Evolutionary conservation across 2,113 vertebrate genomes (phyloP).

Genomic region (Oceanites oceanicus): DNA sequence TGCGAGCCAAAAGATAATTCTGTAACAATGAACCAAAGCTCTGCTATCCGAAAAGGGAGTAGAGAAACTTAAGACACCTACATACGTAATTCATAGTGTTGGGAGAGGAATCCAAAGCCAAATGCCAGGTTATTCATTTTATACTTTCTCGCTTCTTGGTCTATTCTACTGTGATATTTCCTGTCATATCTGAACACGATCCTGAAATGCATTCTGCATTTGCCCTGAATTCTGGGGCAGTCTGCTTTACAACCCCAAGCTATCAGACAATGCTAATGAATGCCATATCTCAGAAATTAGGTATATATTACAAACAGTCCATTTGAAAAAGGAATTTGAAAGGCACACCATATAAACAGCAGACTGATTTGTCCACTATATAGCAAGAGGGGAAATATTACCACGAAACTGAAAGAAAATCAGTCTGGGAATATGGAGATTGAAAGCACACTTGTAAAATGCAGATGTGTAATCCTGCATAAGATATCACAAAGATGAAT

Average conservation of each 20-base stretch:
- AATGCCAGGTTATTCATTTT: background rate
- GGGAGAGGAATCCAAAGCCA: background rate
- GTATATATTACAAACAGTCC: background rate
- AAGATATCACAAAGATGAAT: slow-evolving; percentile 4
- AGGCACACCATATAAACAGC: background rate
- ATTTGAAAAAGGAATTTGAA: background rate
- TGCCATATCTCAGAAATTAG: background rate
- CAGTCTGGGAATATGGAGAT: background rate
- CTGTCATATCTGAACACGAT: background rate
- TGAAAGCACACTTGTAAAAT: background rate
- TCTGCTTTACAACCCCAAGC: background rate
- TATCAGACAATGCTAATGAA: background rate
- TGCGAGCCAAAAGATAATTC: background rate
- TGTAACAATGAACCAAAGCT: background rate
- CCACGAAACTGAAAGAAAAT: background rate
- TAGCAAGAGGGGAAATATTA: background rate
- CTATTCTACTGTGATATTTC: background rate
- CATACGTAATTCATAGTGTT: background rate
- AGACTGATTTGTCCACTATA: background rate
- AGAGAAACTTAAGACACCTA: background rate
- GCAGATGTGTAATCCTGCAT: background rate
- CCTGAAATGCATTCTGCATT: background rate
- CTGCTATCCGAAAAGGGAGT: background rate
- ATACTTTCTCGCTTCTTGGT: background rate
- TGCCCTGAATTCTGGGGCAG: background rate